phyloP scores from a whole-genome alignment of 2,797 vertebrate genomes.

The Acanthiza pusilla region DNA sequence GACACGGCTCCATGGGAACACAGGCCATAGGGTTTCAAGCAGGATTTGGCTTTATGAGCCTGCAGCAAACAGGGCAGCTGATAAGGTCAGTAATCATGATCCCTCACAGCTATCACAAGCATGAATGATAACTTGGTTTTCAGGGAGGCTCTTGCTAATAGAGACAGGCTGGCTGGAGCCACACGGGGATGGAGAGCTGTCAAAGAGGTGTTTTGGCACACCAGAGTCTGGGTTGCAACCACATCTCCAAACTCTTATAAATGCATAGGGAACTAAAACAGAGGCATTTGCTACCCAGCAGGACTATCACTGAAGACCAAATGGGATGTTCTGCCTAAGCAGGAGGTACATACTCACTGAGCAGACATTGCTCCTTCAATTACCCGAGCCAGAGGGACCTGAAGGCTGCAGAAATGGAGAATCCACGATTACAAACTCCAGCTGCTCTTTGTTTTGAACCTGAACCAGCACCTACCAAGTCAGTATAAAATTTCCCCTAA shows the following conservation, averaged over 20 bases:
- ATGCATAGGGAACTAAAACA: fast-evolving
- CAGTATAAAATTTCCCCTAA: neutral
- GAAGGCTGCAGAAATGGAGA: neutral
- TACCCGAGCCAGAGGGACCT: neutral
- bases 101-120: neutral
- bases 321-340: neutral
- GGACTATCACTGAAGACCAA: neutral
- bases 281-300: neutral
- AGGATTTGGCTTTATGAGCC: constrained; percentile 21
- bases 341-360: neutral
- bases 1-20: neutral
- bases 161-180: neutral
- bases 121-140: fast-evolving
- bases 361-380: neutral
- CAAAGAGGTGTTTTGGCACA: neutral
- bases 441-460: neutral
- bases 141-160: neutral
- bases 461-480: neutral
- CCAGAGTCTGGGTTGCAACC: neutral
- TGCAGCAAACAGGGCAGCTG: constrained; percentile 9
- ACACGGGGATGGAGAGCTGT: fast-evolving
- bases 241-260: neutral
- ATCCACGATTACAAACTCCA: neutral
- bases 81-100: neutral
- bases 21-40: neutral